Evolutionary conservation across 2,797 vertebrate genomes (phyloP).

Genomic region (Anguilla anguilla): DNA sequence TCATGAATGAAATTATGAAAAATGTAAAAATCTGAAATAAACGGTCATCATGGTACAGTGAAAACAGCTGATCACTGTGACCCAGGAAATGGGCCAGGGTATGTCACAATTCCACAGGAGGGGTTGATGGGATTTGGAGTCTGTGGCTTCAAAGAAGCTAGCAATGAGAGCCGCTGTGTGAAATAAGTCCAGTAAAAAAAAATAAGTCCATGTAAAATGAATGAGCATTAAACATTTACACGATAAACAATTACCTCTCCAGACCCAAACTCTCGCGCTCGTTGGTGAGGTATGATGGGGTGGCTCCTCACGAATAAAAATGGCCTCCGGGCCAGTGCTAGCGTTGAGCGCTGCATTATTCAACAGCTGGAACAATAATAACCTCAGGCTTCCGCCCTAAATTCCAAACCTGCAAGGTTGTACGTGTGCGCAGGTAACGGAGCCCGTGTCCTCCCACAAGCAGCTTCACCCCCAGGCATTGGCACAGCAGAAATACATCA

Average conservation of each 20-base stretch:
- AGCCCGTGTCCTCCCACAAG: background rate
- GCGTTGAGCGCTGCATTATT: background rate
- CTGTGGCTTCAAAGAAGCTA: background rate
- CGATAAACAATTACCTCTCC: background rate
- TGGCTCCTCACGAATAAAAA: background rate
- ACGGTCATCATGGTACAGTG: background rate
- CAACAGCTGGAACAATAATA: background rate
- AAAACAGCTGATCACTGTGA: background rate
- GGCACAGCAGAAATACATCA: background rate
- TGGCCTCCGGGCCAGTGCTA: background rate
- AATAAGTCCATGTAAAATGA: background rate
- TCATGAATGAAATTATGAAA: background rate
- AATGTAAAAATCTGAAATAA: background rate
- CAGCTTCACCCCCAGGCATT: background rate
- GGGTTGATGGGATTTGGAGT: slow-evolving; percentile 4
- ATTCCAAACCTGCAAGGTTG: background rate
- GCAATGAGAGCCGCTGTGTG: background rate
- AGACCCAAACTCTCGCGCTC: background rate
- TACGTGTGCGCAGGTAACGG: background rate
- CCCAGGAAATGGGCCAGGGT: background rate
- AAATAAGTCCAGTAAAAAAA: background rate
- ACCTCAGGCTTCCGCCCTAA: background rate
- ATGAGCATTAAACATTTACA: background rate
- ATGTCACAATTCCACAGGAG: background rate
- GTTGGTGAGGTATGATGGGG: background rate